These are phyloP conservation scores for Arenaria interpres DNA, from an alignment of 2,113 vertebrate species.

Conservation along the genomic window DNA sequence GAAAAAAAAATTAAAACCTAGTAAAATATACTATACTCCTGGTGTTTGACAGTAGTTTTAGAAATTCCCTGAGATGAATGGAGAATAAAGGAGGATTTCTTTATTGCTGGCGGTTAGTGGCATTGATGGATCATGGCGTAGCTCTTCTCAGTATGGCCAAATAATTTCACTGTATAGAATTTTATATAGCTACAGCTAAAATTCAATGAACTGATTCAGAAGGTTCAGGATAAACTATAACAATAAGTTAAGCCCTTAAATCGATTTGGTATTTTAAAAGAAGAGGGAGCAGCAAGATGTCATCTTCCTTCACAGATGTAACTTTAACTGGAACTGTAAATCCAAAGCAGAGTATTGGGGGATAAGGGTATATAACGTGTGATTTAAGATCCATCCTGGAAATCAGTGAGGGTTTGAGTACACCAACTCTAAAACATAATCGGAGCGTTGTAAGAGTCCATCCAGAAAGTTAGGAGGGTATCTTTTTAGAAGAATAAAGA, in stretches of 20 bases:
- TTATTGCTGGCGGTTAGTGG: conserved; percentile 67
- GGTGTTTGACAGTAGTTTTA: conserved; percentile 61
- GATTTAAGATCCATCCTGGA: conserved; percentile 66
- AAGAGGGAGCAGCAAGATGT: conserved; percentile 57
- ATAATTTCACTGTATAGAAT: conserved; percentile 72
- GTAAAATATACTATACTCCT: not conserved
- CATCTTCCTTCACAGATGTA: conserved; percentile 63
- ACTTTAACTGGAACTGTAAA: conserved; percentile 75
- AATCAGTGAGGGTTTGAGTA: conserved; percentile 65
- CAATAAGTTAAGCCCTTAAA: conserved; percentile 74
- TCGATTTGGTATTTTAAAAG: conserved; percentile 71
- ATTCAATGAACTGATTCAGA: conserved; percentile 81
- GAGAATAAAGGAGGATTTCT: conserved; percentile 44
- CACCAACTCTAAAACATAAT: conserved; percentile 41
- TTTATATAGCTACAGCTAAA: conserved; percentile 78
- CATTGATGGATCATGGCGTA: conserved; percentile 74
- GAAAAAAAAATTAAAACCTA: conserved; percentile 64
- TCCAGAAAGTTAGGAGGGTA: conserved; percentile 43
- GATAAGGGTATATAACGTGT: conserved; percentile 44
- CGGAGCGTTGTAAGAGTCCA: not conserved
- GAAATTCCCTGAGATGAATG: conserved; percentile 62
- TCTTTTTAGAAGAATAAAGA: conserved; percentile 41
- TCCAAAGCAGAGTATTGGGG: conserved; percentile 37
- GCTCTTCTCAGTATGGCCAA: conserved; percentile 63
- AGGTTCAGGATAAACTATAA: conserved; percentile 78